Base-by-base conservation (phyloP, 2,888 invertebrate species). In the Synergus itoensis region DNA sequence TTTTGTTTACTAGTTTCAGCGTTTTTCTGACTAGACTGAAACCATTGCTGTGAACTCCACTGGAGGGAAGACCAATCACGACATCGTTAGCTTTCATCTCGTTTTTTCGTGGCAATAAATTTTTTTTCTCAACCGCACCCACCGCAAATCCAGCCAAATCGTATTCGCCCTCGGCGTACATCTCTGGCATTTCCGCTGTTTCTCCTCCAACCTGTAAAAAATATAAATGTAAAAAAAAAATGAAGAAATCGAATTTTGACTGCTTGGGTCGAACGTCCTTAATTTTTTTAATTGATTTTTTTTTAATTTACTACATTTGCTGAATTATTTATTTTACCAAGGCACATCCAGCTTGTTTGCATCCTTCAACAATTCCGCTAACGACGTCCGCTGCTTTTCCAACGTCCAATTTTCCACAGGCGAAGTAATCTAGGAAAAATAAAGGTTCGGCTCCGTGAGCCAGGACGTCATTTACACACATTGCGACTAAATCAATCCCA, bases 141-240 rank as follows among this genome's bases (percentile, higher is more conserved):
- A 99, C 97, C 0, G 98, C 96, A 92, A 99, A 99, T 1, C 99
- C 99, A 16, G 99, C 99, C 76, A 99, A 92, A 92, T 99, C 99
- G 92, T 99, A 99, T 85, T 98, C 97, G 0, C 96, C 97, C 0
- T 94, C 92, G 2, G 94, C 93, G 92, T 99, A 99, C 93, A 99
- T 96, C 1, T 97, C 96, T 0, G 99, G 99, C 98, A 99, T 98
- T 93, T 99, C 99, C 0, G 99, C 99, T 1, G 99, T 99, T 93
- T 99, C 99, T 0, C 99, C 99, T 82, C 95, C 95, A 45, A 92
- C 95, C 96, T 98, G 86, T 0, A 90, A 88, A 83, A 28, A 62
- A 43, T 36, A 36, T 2, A 63, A 65, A 67, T 21, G 76, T 41
- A 77, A 28, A 60, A 45, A 76, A 28, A 41, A 8, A 36, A 36